Base-by-base conservation (phyloP, 2,888 invertebrate species). In the Plemyria rubiginata region DNA sequence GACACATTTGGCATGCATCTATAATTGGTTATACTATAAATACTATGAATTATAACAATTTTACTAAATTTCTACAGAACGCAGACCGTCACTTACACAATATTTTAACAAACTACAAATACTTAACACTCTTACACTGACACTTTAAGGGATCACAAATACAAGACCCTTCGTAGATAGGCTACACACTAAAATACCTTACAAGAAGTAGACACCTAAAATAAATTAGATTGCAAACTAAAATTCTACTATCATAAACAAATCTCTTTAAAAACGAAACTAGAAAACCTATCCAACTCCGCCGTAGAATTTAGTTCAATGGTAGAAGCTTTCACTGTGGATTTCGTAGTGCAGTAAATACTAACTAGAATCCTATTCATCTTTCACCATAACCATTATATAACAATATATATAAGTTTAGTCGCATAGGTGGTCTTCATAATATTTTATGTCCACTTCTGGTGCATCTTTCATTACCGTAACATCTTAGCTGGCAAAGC, bases 11-110 rank as follows among this genome's bases (percentile, higher is more conserved):
- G 64, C 64, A 64, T 64, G 63, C n/a, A 45, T 16, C 9, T 38
- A 41, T 38, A 56, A 58, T 61, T 65, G 51, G 58, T 16, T 45
- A n/a, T n/a, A n/a, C n/a, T 11, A 54, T 22, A 54, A 46, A 2
- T 22, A 43, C 13, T 40, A 51, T 49, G 56, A 64, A 53, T 60
- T 49, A 36, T 51, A 59, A 63, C 54, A 46, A 48, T 0, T 43
- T 38, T 12, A 65, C 38, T 60, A 60, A 53, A 60, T 60, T 58
- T 48, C 43, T 52, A n/a, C 9, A 45, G 51, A 16, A 66, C 66
- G 71, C 71, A 68, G 69, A 70, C 69, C 69, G 71, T 71, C 15
- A 54, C 46, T 43, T 50, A 49, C 51, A 69, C 59, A 43, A 13
- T 28, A 45, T 9, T 46, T 38, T 49, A 53, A 59, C 46, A 53